Evolutionary conservation across 2,113 vertebrate genomes (phyloP), one percentile per base, ranked within the genome.

Genomic region (Leptobrachium leishanense): DNA sequence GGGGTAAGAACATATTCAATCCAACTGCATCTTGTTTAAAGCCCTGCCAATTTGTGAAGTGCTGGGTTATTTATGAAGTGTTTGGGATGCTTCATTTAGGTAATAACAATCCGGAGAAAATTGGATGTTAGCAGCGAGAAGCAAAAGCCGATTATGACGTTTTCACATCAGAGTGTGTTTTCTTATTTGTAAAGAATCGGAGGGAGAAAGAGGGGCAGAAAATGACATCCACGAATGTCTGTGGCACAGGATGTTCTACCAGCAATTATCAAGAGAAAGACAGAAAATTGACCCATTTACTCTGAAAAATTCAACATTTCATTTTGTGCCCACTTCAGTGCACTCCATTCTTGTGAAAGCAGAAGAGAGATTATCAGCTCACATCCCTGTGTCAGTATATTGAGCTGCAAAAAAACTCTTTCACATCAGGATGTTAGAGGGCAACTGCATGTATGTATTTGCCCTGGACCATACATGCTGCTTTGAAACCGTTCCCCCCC

Each of bases 321-420:
- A 88, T 89, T 88, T 88, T 82, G 89, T 86, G 89, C 82, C 84
- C 85, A 86, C 84, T 85, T 86, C 82, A 85, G 88, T 90, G 88
- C 70, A 88, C 78, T 82, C 76, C 75, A 85, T 84, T 85, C 81
- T 88, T 86, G 87, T 85, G 82, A 82, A 88, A 86, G 83, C 84
- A 86, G 81, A 82, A 88, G 84, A 83, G 85, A 89, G 80, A 87
- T 84, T 83, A 84, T 82, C 54, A 81, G 81, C 66, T 71, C 65
- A 10, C 73, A 43, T 78, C 84, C 86, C 83, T 72, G 54, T 59
- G 39, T 44, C 75, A 31, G 50, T 31, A 31, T 31, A 31, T 31
- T 31, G 20, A 31, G 20, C 20, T 31, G 20, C 20, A 31, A 31
- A 31, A 31, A 31, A 31, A 31, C 20, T 31, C 20, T 31, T 31